Evolutionary conservation across 2,113 vertebrate genomes (phyloP), one percentile per base, ranked within the genome.

Genomic region (Ariopsis seemanni): DNA sequence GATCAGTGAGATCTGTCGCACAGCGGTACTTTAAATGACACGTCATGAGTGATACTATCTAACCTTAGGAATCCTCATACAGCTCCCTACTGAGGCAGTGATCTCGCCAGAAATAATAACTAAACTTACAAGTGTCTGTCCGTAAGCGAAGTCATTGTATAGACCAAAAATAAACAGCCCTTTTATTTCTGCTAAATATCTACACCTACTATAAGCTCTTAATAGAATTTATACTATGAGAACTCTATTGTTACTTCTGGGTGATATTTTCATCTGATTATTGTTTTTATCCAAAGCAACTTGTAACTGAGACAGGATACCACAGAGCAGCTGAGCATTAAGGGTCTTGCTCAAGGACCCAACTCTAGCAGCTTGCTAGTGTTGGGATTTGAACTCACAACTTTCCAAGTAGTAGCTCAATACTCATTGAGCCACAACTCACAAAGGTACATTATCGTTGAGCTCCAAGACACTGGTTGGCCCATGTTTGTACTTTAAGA

Each of bases 171-270:
- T 18, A 52, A 74, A 27, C 11, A 69, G 52, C 9, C 53, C 18
- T 60, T 20, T 30, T 62, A 80, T 63, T 62, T 72, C 80, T 75
- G 52, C 77, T n/a, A 57, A 15, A 11, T 30, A 48, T 63, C 65
- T 62, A 80, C 84, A 88, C 25, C 57, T 85, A 60, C 48, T 62
- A 27, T 72, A 62, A 65, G 52, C 75, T 65, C 48, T 55, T 58
- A 77, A 50, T 71, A 72, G 27, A 58, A 69, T 80, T 52, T 71
- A 60, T 52, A 83, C 82, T 57, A 75, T 77, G 67, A 84, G 50
- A 34, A 50, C 79, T 85, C 69, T 91, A 63, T 20, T 53, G 22
- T 53, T 50, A 7, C 22, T 10, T 65, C 27, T 65, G 75, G 55
- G 69, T 52, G 63, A 58, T 77, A 18, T 84, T 53, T 52, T 53